Percentiles rank a stretch among this genome's conserved stretches.
These are phyloP conservation scores for Scaptomyza hsui DNA, from an alignment of 1,140 invertebrate genomes.

Conservation along the genomic window DNA sequence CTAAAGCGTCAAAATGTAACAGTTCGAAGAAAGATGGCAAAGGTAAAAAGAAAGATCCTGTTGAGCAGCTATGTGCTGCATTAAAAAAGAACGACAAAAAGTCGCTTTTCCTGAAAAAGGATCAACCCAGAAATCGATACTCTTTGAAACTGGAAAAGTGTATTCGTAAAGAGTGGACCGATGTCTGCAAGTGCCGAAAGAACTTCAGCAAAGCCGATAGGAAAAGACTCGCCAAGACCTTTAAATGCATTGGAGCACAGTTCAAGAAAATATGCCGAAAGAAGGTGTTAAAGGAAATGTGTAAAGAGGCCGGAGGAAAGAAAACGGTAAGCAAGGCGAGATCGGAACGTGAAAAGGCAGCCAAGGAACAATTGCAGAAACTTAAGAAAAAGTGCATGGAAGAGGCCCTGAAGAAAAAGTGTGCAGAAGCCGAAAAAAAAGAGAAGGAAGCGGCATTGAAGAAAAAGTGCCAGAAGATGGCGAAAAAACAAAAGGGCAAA, in stretches of 20 bases:
- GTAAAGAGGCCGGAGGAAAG: background rate
- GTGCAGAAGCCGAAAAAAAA: background rate
- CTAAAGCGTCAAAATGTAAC: too few species aligned
- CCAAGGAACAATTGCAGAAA: too few species aligned
- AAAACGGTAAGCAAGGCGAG: background rate
- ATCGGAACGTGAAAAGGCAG: too few species aligned
- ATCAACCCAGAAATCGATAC: background rate
- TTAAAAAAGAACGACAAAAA: background rate
- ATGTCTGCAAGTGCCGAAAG: background rate
- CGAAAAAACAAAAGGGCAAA: background rate
- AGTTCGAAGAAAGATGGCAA: too few species aligned
- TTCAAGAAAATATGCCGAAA: conserved; percentile 6
- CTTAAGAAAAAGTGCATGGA: background rate
- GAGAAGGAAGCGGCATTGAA: background rate
- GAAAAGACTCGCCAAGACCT: background rate
- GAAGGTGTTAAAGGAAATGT: conserved; percentile 2
- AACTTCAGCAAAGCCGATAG: background rate
- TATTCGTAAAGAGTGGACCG: conserved; percentile 11
- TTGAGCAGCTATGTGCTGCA: background rate
- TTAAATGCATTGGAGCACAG: conserved; percentile 6
- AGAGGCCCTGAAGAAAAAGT: background rate
- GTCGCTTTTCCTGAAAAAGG: background rate
- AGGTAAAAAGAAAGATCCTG: background rate
- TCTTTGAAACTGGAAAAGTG: conserved; percentile 21
- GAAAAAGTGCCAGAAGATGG: background rate